Percentiles rank a stretch among this genome's conserved stretches.
These are phyloP conservation scores for Panthera tigris DNA, from an alignment of 2,113 vertebrate species.

Conservation along the genomic window DNA sequence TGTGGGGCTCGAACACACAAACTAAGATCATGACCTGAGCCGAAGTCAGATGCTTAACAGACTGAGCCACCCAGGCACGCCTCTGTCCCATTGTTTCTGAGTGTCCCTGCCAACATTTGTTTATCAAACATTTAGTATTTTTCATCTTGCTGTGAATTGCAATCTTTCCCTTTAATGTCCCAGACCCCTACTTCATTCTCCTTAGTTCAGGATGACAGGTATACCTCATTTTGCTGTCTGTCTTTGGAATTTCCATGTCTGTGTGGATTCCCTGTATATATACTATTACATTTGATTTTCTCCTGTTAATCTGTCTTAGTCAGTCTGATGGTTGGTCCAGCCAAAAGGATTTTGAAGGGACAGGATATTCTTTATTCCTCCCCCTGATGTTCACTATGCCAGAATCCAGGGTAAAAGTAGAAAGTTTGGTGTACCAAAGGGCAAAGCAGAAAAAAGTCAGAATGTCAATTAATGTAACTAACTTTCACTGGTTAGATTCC, in stretches of 20 bases:
- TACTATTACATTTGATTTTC: too few relatives aligned
- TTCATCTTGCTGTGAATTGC: not conserved
- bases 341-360: not conserved
- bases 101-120: too few relatives aligned
- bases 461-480: not conserved
- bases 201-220: too few relatives aligned
- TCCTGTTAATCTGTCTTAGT: not conserved
- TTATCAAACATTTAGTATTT: not conserved
- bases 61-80: too few relatives aligned
- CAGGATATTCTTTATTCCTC: too few relatives aligned
- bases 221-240: not conserved
- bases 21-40: too few relatives aligned
- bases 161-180: not conserved
- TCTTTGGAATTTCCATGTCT: too few relatives aligned
- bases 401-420: not conserved
- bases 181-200: not conserved
- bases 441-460: not conserved
- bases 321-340: not conserved
- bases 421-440: not conserved
- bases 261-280: too few relatives aligned
- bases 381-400: not conserved
- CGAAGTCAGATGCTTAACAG: too few relatives aligned
- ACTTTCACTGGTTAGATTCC: not conserved
- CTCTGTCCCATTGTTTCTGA: too few relatives aligned
- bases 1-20: too few relatives aligned